These are phyloP conservation scores for Luscinia megarhynchos DNA, from an alignment of 2,797 vertebrate species.

Conservation along the genomic window DNA sequence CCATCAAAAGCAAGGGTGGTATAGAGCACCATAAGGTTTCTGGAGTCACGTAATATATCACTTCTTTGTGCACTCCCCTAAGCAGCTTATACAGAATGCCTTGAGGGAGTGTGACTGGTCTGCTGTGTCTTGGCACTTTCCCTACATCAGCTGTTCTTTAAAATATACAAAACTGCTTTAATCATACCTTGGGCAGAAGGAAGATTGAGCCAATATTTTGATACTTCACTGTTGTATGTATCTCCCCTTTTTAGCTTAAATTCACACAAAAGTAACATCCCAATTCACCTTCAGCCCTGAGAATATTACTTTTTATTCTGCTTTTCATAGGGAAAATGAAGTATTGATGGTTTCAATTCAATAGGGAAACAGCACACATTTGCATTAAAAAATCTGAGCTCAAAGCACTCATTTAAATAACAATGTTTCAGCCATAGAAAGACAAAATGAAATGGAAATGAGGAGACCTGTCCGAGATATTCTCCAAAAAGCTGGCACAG, in stretches of 20 bases:
- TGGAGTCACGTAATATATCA: not conserved
- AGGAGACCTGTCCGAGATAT: not conserved
- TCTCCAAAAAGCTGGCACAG: not conserved
- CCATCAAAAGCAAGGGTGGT: not conserved
- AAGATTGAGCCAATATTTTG: not conserved
- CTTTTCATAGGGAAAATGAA: not conserved
- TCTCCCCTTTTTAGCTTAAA: not conserved
- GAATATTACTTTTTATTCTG: not conserved
- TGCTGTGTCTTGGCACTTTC: conserved; percentile 2
- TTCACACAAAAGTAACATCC: not conserved
- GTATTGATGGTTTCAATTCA: not conserved
- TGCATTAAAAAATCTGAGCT: not conserved
- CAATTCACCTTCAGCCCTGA: not conserved
- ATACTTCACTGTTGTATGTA: not conserved
- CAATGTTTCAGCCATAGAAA: not conserved
- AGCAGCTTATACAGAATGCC: not conserved
- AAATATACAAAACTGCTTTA: not conserved
- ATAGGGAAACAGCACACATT: not conserved
- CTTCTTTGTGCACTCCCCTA: not conserved
- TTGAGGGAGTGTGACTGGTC: not conserved
- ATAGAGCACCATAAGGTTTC: not conserved
- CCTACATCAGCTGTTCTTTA: not conserved
- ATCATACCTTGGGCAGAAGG: not conserved
- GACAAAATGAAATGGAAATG: not conserved
- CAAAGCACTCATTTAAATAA: conserved; percentile 24